Evolutionary conservation across 2,888 invertebrate species (phyloP).

Genomic region (Mimumesa dahlbomi): DNA sequence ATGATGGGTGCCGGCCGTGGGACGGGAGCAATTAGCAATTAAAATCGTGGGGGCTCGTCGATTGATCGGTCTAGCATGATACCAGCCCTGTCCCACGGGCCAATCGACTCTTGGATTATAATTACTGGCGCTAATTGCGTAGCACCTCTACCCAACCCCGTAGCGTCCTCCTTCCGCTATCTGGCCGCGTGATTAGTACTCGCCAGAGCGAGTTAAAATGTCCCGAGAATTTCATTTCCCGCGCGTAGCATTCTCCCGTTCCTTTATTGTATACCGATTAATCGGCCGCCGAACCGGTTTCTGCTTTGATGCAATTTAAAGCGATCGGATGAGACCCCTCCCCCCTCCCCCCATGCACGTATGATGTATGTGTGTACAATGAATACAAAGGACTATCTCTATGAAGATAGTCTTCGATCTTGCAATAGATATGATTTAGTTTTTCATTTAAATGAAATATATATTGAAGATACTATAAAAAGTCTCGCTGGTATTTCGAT

Average conservation of each 20-base stretch:
- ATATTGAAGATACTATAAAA: too few relatives aligned
- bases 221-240: constrained; percentile 43
- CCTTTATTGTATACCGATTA: constrained; percentile 8
- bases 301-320: not conserved
- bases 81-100: constrained; percentile 41
- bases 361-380: too few relatives aligned
- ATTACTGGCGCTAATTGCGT: constrained; percentile 66
- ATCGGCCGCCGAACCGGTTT: not conserved
- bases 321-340: too few relatives aligned
- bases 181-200: constrained; percentile 30
- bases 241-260: not conserved
- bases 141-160: constrained; percentile 22
- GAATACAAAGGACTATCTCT: too few relatives aligned
- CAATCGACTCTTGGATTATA: constrained; percentile 65
- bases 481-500: too few relatives aligned
- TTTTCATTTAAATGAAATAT: too few relatives aligned
- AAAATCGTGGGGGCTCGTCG: constrained; percentile 58
- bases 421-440: too few relatives aligned
- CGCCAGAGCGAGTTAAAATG: constrained; percentile 24
- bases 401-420: too few relatives aligned
- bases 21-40: constrained; percentile 64
- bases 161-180: not conserved
- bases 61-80: constrained; percentile 61
- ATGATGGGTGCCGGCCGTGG: constrained; percentile 26
- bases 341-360: too few relatives aligned